Evolutionary conservation across 30 jellyfish, hydroid and myxozoan species (phyloP).

Genomic region (Nemopilema nomurai): DNA sequence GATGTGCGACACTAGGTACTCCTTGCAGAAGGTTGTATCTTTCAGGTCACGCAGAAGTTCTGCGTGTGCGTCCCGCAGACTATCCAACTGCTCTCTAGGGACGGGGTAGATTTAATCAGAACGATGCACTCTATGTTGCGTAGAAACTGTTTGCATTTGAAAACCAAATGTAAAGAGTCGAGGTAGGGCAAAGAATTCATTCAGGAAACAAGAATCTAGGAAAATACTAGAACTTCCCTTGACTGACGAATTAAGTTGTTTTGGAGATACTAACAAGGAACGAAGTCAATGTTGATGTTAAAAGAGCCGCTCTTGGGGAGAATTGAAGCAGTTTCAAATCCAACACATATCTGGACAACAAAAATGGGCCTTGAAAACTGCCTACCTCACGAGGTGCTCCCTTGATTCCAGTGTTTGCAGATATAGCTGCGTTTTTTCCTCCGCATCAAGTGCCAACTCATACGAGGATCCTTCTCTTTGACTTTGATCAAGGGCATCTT

Average conservation of each 20-base stretch:
- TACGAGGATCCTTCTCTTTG: conserved; percentile 5
- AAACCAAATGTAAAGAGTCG: too few species aligned
- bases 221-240: too few species aligned
- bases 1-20: conserved; percentile 1
- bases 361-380: neutral
- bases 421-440: conserved; percentile 43
- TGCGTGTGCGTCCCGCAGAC: conserved; percentile 9
- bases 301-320: too few species aligned
- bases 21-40: conserved; percentile 20
- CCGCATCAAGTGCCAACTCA: conserved; percentile 42
- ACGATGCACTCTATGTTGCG: too few species aligned
- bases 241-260: too few species aligned
- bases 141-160: too few species aligned
- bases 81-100: conserved; percentile 17
- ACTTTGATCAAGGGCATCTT: conserved; percentile 8
- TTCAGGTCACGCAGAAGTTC: conserved; percentile 1
- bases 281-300: too few species aligned
- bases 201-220: too few species aligned
- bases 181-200: too few species aligned
- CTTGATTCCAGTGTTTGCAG: conserved; percentile 52
- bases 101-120: neutral
- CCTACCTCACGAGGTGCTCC: too few species aligned
- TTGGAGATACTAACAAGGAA: too few species aligned
- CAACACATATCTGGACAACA: neutral
- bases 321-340: too few species aligned